phyloP scores from a whole-genome alignment of 2,797 vertebrate species.

The Rhinella marina region DNA sequence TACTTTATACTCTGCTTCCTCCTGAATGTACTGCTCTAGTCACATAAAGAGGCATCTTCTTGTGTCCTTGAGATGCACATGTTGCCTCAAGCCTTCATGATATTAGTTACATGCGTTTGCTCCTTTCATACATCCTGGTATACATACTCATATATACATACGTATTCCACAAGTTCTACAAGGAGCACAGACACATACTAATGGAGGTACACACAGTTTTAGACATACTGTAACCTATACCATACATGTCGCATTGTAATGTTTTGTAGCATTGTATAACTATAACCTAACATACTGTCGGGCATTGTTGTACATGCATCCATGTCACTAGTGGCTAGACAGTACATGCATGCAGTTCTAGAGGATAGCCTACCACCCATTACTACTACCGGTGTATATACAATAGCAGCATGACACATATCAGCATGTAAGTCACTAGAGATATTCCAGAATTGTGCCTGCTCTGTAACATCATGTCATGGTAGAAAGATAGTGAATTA shows the following conservation, averaged over 20 bases:
- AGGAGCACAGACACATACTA: neutral
- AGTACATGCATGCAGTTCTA: neutral
- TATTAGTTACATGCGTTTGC: neutral
- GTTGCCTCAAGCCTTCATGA: neutral
- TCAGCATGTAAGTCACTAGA: neutral
- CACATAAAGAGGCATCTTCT: neutral
- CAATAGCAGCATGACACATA: neutral
- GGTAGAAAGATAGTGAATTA: neutral
- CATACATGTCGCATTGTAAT: too few species aligned
- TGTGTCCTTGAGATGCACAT: too few species aligned
- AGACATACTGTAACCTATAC: neutral
- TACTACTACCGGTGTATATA: neutral
- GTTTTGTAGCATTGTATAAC: neutral
- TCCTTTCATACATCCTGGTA: neutral
- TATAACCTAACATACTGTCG: neutral
- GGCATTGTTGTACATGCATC: neutral
- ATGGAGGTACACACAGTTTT: neutral
- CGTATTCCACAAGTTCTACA: neutral
- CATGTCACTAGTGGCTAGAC: neutral
- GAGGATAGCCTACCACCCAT: neutral
- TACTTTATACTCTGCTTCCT: neutral
- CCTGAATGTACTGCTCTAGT: too few species aligned
- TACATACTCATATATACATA: slow-evolving; percentile 18
- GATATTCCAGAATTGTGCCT: neutral
- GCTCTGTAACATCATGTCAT: neutral